phyloP scores from a whole-genome alignment of 2,113 vertebrate species.

The Esox niger region DNA sequence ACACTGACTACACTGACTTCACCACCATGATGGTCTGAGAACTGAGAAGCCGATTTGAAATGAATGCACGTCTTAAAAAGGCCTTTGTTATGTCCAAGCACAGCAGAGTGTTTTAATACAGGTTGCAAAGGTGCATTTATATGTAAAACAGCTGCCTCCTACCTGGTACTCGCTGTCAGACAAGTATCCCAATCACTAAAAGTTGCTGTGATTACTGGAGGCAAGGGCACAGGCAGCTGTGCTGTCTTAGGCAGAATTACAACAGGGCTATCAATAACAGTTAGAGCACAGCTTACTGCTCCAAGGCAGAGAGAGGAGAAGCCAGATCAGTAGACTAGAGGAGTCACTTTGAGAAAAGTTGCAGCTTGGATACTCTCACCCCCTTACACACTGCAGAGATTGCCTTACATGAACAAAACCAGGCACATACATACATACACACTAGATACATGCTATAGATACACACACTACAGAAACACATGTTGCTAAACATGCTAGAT shows the following conservation, averaged over 20 bases:
- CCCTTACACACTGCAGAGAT: neutral
- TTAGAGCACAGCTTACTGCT: conserved; percentile 37
- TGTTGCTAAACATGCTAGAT: too few species aligned
- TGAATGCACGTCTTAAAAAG: neutral
- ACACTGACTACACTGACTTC: neutral
- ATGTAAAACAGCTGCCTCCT: conserved; percentile 38
- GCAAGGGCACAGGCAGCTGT: conserved; percentile 55
- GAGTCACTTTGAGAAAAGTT: conserved; percentile 54
- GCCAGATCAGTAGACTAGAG: conserved; percentile 18
- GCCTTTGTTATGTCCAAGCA: neutral
- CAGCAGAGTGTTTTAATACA: conserved; percentile 10
- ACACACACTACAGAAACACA: neutral
- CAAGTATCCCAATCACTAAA: conserved; percentile 45
- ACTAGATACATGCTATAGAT: neutral
- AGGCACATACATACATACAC: neutral
- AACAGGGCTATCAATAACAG: conserved; percentile 57
- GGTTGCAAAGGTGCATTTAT: conserved; percentile 31
- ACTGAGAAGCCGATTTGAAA: neutral
- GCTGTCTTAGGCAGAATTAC: conserved; percentile 55
- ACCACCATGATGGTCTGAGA: neutral
- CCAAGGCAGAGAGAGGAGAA: conserved; percentile 28
- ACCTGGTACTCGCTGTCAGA: conserved; percentile 25
- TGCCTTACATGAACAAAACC: neutral
- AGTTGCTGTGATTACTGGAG: conserved; percentile 52
- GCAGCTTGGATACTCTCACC: neutral